Evolutionary conservation across 1,140 invertebrate species (phyloP), one percentile per base, ranked within the genome.

Genomic region (Papilio polytes): DNA sequence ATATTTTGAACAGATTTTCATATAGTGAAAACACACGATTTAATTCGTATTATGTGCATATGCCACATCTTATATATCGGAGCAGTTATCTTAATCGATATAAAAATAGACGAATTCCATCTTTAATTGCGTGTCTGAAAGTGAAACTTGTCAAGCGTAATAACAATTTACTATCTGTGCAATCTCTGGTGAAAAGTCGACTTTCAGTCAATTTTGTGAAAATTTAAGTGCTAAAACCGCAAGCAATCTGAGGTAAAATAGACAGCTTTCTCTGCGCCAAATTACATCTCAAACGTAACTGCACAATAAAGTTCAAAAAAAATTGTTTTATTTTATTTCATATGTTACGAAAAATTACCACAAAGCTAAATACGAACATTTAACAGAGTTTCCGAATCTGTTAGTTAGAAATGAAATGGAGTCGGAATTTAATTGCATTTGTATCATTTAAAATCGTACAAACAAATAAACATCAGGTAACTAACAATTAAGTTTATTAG

Each of bases 181-280:
- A 70, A 70, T 73, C 18, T n/a, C 4, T 73, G 36, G 36, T 44
- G 41, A 73, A 73, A 46, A 44, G 36, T 73, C 41, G 44, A 76
- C 74, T 76, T 76, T 76, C 74, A 76, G 44, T 20, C 44, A 74
- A 74, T 46, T 74, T 15, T 51, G 15, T 74, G 73, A 48, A 74
- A 74, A 74, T 74, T 48, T 46, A 74, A 74, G 44, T 46, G n/a
- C 20, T 74, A 74, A 74, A 74, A 74, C 73, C 73, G 73, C 73
- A 74, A 74, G 20, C 31, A 73, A 73, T 73, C 31, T 15, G 26
- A 66, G 63, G 2, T 66, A 66, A 26, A 66, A n/a, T n/a, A n/a
- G n/a, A n/a, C 26, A 31, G 26, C 26, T 66, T 66, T 66, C 63
- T 26, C 63, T 15, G 22, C 26, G 63, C 22, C 26, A 66, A 66